phyloP scores from a whole-genome alignment of 2,113 vertebrate species.

The Spilogale gracilis region DNA sequence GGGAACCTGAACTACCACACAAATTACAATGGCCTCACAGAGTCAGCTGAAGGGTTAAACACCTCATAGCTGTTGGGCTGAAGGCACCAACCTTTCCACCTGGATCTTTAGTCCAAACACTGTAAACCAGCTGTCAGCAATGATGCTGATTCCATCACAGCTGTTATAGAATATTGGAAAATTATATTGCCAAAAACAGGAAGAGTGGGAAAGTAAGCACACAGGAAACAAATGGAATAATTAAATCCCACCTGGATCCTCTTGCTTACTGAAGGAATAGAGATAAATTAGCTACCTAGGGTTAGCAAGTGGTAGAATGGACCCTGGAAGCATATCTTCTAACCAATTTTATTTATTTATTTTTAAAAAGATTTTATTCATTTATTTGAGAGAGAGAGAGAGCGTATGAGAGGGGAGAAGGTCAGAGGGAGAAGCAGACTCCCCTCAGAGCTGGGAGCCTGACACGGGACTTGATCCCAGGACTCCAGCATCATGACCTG shows the following conservation, averaged over 20 bases:
- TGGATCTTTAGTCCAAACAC: background rate
- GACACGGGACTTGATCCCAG: no score
- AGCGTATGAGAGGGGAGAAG: no score
- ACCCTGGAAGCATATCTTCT: background rate
- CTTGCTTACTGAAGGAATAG: background rate
- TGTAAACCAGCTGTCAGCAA: background rate
- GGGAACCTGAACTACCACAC: background rate
- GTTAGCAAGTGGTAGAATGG: background rate
- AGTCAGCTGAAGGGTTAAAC: background rate
- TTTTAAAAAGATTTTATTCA: no score
- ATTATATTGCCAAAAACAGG: background rate
- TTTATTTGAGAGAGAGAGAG: no score
- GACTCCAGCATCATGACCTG: no score
- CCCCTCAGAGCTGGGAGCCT: no score
- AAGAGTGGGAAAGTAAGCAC: background rate
- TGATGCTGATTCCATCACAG: background rate
- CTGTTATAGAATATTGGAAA: background rate
- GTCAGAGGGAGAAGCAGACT: no score
- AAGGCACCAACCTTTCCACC: background rate
- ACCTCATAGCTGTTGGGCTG: background rate
- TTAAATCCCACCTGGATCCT: background rate
- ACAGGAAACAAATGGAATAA: background rate
- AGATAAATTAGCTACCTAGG: background rate
- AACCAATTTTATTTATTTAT: background rate
- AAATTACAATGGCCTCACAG: background rate